phyloP scores from a whole-genome alignment of 2,888 invertebrate genomes.

The Apocheima hispidaria region DNA sequence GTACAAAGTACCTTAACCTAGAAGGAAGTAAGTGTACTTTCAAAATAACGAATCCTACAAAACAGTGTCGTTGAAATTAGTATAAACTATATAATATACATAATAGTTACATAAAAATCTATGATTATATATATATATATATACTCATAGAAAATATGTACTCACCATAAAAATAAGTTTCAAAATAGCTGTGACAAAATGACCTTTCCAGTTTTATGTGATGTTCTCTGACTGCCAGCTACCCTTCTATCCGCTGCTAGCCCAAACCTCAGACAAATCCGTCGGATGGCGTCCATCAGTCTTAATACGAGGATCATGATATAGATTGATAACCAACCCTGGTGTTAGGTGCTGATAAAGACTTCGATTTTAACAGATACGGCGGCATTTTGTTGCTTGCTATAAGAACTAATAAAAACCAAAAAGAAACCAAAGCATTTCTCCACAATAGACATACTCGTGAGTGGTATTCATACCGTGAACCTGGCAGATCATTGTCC shows the following conservation, averaged over 20 bases:
- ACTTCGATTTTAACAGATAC: constrained; percentile 22
- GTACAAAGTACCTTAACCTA: no score
- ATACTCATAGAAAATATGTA: no score
- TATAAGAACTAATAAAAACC: constrained; percentile 43
- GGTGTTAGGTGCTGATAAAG: constrained; percentile 40
- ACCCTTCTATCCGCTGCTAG: constrained; percentile 60
- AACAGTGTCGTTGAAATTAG: no score
- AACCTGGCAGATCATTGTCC: no score
- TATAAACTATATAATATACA: no score
- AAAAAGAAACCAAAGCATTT: no score
- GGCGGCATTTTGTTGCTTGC: constrained; percentile 19
- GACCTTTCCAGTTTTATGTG: constrained; percentile 24
- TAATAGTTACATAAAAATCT: no score
- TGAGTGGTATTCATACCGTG: no score
- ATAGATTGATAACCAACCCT: constrained; percentile 83
- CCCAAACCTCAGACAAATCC: constrained; percentile 81
- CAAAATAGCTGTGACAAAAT: background rate
- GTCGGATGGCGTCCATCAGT: constrained; percentile 75
- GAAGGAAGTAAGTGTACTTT: no score
- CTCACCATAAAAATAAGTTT: background rate
- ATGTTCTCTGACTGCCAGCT: background rate
- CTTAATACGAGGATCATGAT: constrained; percentile 84
- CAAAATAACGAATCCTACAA: no score
- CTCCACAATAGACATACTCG: no score
- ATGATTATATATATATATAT: no score